Base-by-base conservation (phyloP, 2,113 vertebrate species). In the Oncorhynchus nerka region DNA sequence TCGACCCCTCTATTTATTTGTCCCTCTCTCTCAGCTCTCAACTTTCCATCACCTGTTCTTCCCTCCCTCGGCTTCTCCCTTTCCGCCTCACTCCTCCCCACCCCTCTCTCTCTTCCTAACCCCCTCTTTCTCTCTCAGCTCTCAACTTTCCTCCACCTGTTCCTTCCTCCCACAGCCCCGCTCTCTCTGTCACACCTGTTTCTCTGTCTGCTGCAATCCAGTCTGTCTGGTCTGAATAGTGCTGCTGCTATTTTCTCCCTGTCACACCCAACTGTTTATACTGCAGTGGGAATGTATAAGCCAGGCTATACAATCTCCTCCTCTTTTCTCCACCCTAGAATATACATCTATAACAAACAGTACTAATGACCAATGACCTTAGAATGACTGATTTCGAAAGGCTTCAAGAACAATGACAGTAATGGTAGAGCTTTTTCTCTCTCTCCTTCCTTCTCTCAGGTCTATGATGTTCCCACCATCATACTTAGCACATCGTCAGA, bases 381-480 rank as follows among this genome's bases (percentile, higher is more conserved):
- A 62, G 59, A 4, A 45, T 55, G 51, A 62, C n/a, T 62, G 12
- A 24, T n/a, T 16, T 22, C 9, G 59, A 62, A 62, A 8, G 59
- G 24, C 12, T 55, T 55, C 51, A n/a, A 62, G 59, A 15, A 22
- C 59, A 61, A 22, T 62, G 8, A 62, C 19, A n/a, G 59, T 62
- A 62, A 62, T 22, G 9, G 16, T 1, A 22, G 59, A n/a, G 11
- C 24, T 26, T 13, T 45, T 45, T 45, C 39, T 45, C 9, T 45
- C 39, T 45, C 39, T 45, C 39, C 39, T 30, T 73, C 5, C 5
- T 11, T 34, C 12, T 76, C 16, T 74, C 77, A 97, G 96, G 95
- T 97, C 73, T 97, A 97, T 0, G 92, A 96, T 2, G 91, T 96
- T 71, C 96, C 96, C 66, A 89, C 94, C 7, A 79, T 90, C 22